Evolutionary conservation across 2,797 vertebrate genomes (phyloP), one percentile per base, ranked within the genome.

Genomic region (Chanos chanos): DNA sequence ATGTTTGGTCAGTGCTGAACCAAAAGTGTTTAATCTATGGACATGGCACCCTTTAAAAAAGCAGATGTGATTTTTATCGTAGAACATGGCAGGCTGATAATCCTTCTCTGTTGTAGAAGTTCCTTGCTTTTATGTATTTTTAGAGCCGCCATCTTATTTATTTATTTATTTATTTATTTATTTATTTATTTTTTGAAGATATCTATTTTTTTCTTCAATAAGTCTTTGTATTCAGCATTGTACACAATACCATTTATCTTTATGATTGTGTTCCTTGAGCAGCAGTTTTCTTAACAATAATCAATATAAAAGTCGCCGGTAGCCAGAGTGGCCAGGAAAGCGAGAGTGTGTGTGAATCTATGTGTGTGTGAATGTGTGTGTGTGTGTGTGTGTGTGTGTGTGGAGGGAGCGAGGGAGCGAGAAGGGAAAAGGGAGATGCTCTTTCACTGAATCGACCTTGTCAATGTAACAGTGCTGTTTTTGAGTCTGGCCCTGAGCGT

Each of bases 401-500:
- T 66, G 72, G 41, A n/a, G 24, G 67, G 57, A 50, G 41, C 37
- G 33, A 25, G 25, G 19, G 16, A 19, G 25, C 4, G 34, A 1
- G 37, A 37, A 7, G 21, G 31, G 12, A n/a, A 27, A 44, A 52
- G 34, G 47, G 41, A 60, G 75, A 83, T 82, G 83, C 83, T 86
- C 79, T 82, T 85, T 81, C 83, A 86, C 78, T 74, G 81, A 77
- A 71, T 77, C 55, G 89, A 88, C 88, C 90, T 91, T 91, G 88
- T 87, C 85, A 88, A 73, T 82, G 85, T 89, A 89, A 89, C 87
- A 89, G 79, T 86, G 81, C 87, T 90, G 88, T 89, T n/a, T n/a
- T 87, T 86, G 85, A 88, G 83, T 88, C 89, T 89, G 89, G 87
- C 89, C 89, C 86, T 89, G 89, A 90, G 87, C 89, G 72, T 87